A percentile compares a stretch with the other conserved stretches of the same genome.
These are phyloP conservation scores for Ricordea florida DNA, from an alignment of 92 coral and sea anemone species.

Conservation along the genomic window DNA sequence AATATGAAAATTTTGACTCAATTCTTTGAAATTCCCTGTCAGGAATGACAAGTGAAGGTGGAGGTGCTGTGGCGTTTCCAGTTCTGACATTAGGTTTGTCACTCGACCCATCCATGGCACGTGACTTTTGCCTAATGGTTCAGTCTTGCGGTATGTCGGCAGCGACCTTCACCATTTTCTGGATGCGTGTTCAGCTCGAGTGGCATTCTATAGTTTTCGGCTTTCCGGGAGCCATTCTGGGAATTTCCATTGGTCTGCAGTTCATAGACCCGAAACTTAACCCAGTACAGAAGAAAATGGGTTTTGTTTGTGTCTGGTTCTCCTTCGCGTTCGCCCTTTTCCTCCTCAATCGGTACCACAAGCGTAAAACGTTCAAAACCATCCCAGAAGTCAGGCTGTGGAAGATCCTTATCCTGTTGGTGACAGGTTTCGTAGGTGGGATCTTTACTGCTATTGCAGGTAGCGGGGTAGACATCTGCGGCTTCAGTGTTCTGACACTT, in stretches of 20 bases:
- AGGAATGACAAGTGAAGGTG: slow-evolving; percentile 95
- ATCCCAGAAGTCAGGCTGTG: slow-evolving; percentile 68
- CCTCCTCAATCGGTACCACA: slow-evolving; percentile 70
- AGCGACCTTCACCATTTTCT: slow-evolving; percentile 82
- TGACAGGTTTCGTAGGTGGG: slow-evolving; percentile 60
- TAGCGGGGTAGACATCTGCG: slow-evolving; percentile 72
- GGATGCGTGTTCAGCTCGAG: slow-evolving; percentile 88
- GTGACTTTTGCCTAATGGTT: slow-evolving; percentile 86
- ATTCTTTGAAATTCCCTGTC: background rate
- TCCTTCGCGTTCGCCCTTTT: slow-evolving; percentile 83
- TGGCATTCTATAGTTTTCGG: slow-evolving; percentile 78
- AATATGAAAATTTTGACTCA: no score
- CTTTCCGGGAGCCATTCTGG: slow-evolving; percentile 71
- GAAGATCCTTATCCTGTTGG: slow-evolving; percentile 54
- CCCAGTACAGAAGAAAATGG: slow-evolving; percentile 90
- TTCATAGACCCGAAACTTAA: slow-evolving; percentile 83
- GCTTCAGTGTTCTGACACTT: slow-evolving; percentile 78
- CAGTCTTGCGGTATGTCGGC: slow-evolving; percentile 92
- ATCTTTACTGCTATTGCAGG: slow-evolving; percentile 68
- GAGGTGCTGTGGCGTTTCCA: slow-evolving; percentile 85
- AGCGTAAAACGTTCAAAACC: slow-evolving; percentile 64
- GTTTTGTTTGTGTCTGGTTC: slow-evolving; percentile 90
- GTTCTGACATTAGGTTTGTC: slow-evolving; percentile 85
- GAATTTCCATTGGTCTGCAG: slow-evolving; percentile 75
- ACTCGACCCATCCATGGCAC: slow-evolving; percentile 71